A percentile compares a stretch with the other conserved stretches of the same genome.
Conservation (phyloP, 2,797 vertebrate genomes). For the Taenioides sp. region DNA sequence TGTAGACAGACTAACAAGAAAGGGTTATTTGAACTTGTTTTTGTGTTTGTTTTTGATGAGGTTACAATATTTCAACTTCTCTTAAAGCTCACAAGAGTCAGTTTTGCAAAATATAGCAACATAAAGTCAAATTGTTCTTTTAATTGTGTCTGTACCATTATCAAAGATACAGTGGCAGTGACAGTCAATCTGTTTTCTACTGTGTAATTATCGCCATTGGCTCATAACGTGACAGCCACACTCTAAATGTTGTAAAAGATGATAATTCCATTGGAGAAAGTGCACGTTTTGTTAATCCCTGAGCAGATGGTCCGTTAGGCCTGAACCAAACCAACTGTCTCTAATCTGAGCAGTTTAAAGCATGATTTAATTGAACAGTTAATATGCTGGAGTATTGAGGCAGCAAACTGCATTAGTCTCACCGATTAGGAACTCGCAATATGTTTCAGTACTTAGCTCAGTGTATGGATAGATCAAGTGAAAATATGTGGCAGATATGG, state of each 20-base stretch:
- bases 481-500: not conserved
- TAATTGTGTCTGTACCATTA: not conserved
- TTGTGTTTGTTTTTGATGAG: too few relatives aligned
- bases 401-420: constrained; percentile 20
- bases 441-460: not conserved
- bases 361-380: constrained; percentile 53
- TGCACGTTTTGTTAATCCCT: constrained; percentile 51
- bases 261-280: constrained; percentile 39
- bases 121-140: too few relatives aligned
- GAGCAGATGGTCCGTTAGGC: constrained; percentile 58
- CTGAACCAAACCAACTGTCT: constrained; percentile 57
- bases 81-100: too few relatives aligned
- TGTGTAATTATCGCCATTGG: not conserved
- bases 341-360: constrained; percentile 51
- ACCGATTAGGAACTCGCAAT: constrained; percentile 3
- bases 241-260: constrained; percentile 6
- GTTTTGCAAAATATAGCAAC: too few relatives aligned
- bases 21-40: too few relatives aligned
- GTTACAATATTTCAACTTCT: too few relatives aligned
- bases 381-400: constrained; percentile 42
- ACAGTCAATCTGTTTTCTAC: not conserved
- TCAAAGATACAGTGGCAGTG: not conserved
- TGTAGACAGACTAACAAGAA: too few relatives aligned
- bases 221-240: constrained; percentile 1
- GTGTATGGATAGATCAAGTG: not conserved